Percentiles rank a stretch among this genome's conserved stretches.
Evolutionary conservation across 2,797 vertebrate genomes (phyloP).

Genomic region (Mormyrus proboscirostris): DNA sequence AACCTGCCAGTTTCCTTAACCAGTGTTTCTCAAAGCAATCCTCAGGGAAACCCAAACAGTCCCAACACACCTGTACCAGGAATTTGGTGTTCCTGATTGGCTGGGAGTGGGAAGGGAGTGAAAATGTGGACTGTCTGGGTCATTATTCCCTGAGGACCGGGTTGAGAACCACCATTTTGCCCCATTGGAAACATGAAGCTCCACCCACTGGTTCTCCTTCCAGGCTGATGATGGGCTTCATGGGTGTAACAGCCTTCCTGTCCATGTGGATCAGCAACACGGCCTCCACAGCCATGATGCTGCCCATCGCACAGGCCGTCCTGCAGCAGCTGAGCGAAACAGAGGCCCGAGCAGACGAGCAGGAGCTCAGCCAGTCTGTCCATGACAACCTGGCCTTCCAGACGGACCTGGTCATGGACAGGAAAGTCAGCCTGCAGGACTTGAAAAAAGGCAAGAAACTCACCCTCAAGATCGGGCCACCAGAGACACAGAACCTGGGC

Average conservation of each 20-base stretch:
- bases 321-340: slow-evolving; percentile 72
- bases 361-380: slow-evolving; percentile 32
- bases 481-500: slow-evolving; percentile 63
- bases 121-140: not conserved
- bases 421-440: slow-evolving; percentile 28
- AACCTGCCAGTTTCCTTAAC: not conserved
- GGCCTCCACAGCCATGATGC: slow-evolving; percentile 92
- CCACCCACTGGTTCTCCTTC: not conserved
- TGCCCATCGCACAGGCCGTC: slow-evolving; percentile 80
- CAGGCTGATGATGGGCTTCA: slow-evolving; percentile 89
- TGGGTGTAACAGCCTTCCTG: slow-evolving; percentile 76
- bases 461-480: not conserved
- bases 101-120: not conserved
- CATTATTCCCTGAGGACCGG: not conserved
- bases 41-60: not conserved
- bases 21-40: not conserved
- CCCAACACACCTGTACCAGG: not conserved
- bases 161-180: not conserved
- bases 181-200: not conserved
- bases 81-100: not conserved
- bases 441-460: not conserved
- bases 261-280: slow-evolving; percentile 60
- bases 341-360: slow-evolving; percentile 43
- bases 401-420: slow-evolving; percentile 31
- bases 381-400: slow-evolving; percentile 49